Conservation (phyloP, 2,797 vertebrate genomes). For the Leptodactylus fallax region DNA sequence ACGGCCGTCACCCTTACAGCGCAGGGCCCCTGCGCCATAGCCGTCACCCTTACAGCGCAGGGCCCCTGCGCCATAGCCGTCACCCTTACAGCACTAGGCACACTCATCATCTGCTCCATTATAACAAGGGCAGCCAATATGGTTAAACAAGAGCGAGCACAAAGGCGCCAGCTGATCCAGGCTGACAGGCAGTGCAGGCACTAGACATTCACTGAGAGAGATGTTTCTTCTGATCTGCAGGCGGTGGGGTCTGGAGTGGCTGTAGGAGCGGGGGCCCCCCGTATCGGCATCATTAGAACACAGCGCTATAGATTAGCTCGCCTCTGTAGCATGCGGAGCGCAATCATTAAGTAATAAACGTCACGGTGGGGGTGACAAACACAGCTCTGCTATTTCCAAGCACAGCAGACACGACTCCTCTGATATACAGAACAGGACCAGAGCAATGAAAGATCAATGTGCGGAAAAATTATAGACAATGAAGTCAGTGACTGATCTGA, state of each 20-base stretch:
- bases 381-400: conserved; percentile 70
- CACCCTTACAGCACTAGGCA: background rate
- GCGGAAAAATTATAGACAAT: no score
- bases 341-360: conserved; percentile 99
- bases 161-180: background rate
- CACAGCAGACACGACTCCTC: background rate
- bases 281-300: conserved; percentile 75
- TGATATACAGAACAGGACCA: background rate
- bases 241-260: conserved; percentile 70
- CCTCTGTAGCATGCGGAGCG: conserved; percentile 83
- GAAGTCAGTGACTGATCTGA: background rate
- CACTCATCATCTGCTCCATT: background rate
- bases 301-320: conserved; percentile 77
- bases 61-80: background rate
- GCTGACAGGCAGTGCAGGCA: conserved; percentile 52
- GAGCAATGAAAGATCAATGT: background rate
- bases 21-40: no score
- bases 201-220: conserved; percentile 65
- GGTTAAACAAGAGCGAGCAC: background rate
- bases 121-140: background rate
- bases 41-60: background rate
- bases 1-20: no score
- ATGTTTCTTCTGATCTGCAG: conserved; percentile 65
- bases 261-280: conserved; percentile 69
- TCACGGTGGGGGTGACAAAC: conserved; percentile 80